Percentiles rank a stretch among this genome's conserved stretches.
phyloP scores from a whole-genome alignment of 2,113 vertebrate species.

The Labeo catla region DNA sequence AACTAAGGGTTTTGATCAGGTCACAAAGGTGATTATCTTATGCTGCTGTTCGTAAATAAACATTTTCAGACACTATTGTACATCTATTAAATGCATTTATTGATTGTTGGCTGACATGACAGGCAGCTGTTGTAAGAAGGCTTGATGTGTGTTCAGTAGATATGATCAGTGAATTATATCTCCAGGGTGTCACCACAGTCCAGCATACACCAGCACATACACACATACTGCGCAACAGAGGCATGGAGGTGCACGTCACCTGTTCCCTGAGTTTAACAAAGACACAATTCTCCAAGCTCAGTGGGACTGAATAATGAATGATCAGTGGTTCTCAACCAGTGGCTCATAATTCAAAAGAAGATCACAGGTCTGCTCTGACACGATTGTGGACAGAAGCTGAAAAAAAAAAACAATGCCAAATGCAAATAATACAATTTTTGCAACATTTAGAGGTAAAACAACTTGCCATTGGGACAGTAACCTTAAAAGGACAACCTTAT shows the following conservation, averaged over 20 bases:
- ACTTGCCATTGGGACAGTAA: too few relatives aligned
- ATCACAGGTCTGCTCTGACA: not conserved
- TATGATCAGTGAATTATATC: conserved; percentile 4
- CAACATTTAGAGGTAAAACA: too few relatives aligned
- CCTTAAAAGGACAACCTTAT: too few relatives aligned
- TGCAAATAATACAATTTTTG: not conserved
- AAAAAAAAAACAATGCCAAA: not conserved
- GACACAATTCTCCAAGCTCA: not conserved
- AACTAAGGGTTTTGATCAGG: not conserved
- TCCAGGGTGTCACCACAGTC: not conserved
- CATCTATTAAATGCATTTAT: conserved; percentile 30
- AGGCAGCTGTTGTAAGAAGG: conserved; percentile 8
- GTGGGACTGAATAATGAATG: not conserved
- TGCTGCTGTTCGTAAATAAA: not conserved
- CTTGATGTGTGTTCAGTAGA: conserved; percentile 17
- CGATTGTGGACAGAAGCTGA: not conserved
- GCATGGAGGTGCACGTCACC: conserved; percentile 41
- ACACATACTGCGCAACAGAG: conserved; percentile 1
- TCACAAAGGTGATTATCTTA: not conserved
- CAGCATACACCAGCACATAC: not conserved
- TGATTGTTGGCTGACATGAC: conserved; percentile 25
- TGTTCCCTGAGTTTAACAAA: conserved; percentile 53
- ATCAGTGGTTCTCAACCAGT: not conserved
- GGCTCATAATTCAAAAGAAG: not conserved
- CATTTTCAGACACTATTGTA: not conserved